Percentiles rank a stretch among this genome's conserved stretches.
Evolutionary conservation across 2,797 vertebrate species (phyloP).

Genomic region (Siniperca scherzeri): DNA sequence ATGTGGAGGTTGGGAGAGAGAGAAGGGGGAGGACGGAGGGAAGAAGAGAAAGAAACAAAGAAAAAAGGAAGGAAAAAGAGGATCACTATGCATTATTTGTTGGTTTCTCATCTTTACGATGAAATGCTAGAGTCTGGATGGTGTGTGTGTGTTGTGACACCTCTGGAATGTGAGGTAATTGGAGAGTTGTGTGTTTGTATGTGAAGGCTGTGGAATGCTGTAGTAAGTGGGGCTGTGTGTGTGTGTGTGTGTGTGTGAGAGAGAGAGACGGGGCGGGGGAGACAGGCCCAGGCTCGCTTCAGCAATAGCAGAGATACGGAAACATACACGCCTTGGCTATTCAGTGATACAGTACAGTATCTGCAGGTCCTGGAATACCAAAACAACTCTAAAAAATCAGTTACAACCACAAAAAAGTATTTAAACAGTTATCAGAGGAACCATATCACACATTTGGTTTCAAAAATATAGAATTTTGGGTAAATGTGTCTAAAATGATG

Average conservation of each 20-base stretch:
- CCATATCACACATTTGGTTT: no score
- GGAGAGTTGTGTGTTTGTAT: constrained; percentile 53
- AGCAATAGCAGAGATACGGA: constrained; percentile 23
- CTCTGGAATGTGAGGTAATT: constrained; percentile 60
- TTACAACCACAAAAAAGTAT: no score
- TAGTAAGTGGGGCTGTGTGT: constrained; percentile 50
- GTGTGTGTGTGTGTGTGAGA: constrained; percentile 17
- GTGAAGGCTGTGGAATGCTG: constrained; percentile 70
- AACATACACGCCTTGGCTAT: constrained; percentile 3
- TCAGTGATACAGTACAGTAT: not conserved
- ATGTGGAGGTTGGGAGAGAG: not conserved
- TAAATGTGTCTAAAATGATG: no score
- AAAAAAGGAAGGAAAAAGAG: constrained; percentile 12
- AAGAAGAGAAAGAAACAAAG: constrained; percentile 12
- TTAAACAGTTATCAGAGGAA: not conserved
- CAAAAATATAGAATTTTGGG: no score
- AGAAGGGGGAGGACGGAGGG: not conserved
- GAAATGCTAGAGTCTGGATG: not conserved
- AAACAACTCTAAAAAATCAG: not conserved
- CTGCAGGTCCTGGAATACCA: not conserved
- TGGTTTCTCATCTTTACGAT: constrained; percentile 21
- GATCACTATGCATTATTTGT: not conserved
- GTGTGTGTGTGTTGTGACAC: constrained; percentile 51
- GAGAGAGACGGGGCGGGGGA: constrained; percentile 2
- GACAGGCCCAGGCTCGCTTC: constrained; percentile 63